Conservation (phyloP, 92 coral and sea anemone species). For the Zoanthus sansibaricus region DNA sequence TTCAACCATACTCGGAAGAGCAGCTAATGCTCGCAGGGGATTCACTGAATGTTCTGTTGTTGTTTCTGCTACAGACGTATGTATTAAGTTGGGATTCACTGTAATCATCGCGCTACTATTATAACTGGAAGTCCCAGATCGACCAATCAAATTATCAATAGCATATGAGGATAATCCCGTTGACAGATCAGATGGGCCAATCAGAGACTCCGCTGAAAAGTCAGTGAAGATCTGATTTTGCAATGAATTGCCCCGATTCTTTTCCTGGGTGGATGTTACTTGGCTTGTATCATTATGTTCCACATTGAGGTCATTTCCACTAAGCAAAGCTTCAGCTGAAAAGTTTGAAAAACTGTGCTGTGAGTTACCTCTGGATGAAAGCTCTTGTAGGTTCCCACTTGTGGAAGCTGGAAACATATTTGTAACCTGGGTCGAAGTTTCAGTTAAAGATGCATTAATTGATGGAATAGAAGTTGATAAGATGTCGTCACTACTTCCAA, state of each 20-base stretch:
- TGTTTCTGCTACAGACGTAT: conserved; percentile 54
- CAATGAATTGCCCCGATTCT: conserved; percentile 57
- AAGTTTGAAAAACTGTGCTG: conserved; percentile 82
- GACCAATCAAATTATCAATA: conserved; percentile 84
- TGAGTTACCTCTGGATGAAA: conserved; percentile 50
- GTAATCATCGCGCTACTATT: conserved; percentile 83
- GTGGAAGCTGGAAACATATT: conserved; percentile 55
- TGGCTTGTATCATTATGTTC: conserved; percentile 50
- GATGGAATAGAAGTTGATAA: conserved; percentile 74
- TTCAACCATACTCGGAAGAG: conserved; percentile 69
- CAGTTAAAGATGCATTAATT: conserved; percentile 57
- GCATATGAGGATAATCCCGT: conserved; percentile 83
- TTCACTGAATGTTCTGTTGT: conserved; percentile 44
- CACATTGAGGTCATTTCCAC: conserved; percentile 70
- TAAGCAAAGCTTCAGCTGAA: conserved; percentile 85
- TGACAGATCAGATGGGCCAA: conserved; percentile 76
- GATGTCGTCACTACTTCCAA: conserved; percentile 75
- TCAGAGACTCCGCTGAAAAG: conserved; percentile 89
- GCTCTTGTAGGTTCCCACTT: conserved; percentile 61
- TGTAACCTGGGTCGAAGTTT: conserved; percentile 19
- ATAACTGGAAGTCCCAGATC: conserved; percentile 72
- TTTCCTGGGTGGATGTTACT: conserved; percentile 53
- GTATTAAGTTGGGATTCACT: conserved; percentile 87
- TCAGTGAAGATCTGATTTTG: conserved; percentile 83
- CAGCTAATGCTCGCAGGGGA: conserved; percentile 60